These are phyloP conservation scores for Patagioenas fasciata DNA, from an alignment of 2,113 vertebrate species.

Conservation along the genomic window DNA sequence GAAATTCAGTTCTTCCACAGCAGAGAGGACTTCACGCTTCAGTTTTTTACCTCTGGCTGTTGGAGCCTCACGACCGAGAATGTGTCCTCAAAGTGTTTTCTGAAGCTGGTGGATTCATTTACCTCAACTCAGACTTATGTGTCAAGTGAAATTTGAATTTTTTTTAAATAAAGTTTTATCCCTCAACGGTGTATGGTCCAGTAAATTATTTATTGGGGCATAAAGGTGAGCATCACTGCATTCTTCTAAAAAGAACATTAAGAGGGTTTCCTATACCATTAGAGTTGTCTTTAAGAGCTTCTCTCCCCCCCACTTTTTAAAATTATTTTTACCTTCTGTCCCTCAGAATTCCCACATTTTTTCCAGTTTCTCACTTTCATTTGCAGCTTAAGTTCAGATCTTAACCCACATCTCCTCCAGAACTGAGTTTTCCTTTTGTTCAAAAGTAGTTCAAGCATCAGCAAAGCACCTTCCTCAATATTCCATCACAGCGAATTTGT, in stretches of 20 bases:
- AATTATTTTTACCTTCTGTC: not conserved
- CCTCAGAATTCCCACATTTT: not conserved
- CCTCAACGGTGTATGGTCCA: not conserved
- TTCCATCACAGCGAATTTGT: not conserved
- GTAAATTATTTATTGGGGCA: not conserved
- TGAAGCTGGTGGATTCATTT: slow-evolving; percentile 49
- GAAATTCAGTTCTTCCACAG: not conserved
- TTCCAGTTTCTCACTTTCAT: not conserved
- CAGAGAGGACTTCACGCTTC: not conserved
- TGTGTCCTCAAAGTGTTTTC: not conserved
- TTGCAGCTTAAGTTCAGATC: not conserved
- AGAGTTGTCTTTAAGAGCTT: not conserved
- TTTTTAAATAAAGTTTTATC: slow-evolving; percentile 56
- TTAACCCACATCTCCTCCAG: not conserved
- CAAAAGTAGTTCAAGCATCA: not conserved
- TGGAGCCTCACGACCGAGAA: not conserved
- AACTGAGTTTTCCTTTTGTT: not conserved
- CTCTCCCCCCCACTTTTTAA: not conserved
- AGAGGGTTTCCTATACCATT: not conserved
- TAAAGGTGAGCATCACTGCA: not conserved
- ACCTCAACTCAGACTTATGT: slow-evolving; percentile 36
- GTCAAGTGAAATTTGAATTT: slow-evolving; percentile 40
- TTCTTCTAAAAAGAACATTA: not conserved
- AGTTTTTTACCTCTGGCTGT: not conserved
- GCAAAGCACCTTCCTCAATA: not conserved